Conservation (phyloP, 2,113 vertebrate genomes). For the Apistogramma diplotaenia region DNA sequence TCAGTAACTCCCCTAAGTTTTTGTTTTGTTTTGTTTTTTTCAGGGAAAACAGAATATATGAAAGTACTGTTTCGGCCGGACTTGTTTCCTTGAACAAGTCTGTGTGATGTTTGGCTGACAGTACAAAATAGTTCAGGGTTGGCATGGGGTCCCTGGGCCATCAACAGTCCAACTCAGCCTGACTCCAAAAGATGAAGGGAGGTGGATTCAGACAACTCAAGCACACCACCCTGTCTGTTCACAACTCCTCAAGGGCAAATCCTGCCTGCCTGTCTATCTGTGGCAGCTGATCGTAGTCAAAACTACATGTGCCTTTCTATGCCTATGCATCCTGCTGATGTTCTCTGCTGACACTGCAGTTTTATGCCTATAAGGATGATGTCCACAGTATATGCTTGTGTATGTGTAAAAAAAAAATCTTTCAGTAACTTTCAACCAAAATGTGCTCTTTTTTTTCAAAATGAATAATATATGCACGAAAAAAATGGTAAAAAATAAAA, state of each 20-base stretch:
- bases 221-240: conserved; percentile 37
- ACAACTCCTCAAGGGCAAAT: conserved; percentile 58
- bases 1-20: conserved; percentile 4
- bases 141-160: conserved; percentile 47
- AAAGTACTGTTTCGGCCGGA: conserved; percentile 34
- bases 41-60: conserved; percentile 9
- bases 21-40: background rate
- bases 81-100: conserved; percentile 37
- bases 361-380: conserved; percentile 25
- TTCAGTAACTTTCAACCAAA: background rate
- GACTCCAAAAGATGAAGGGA: conserved; percentile 58
- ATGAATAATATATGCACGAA: background rate
- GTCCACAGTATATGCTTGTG: background rate
- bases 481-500: no score
- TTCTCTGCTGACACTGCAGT: conserved; percentile 63
- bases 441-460: no score
- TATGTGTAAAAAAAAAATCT: background rate
- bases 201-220: conserved; percentile 44
- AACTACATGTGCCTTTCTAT: conserved; percentile 42
- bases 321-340: conserved; percentile 46
- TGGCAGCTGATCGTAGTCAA: conserved; percentile 64
- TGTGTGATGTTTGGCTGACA: conserved; percentile 59
- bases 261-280: conserved; percentile 45
- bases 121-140: conserved; percentile 36
- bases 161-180: conserved; percentile 46